Base-by-base conservation (phyloP, 1,140 invertebrate genomes). In the Diorhabda elongata region DNA sequence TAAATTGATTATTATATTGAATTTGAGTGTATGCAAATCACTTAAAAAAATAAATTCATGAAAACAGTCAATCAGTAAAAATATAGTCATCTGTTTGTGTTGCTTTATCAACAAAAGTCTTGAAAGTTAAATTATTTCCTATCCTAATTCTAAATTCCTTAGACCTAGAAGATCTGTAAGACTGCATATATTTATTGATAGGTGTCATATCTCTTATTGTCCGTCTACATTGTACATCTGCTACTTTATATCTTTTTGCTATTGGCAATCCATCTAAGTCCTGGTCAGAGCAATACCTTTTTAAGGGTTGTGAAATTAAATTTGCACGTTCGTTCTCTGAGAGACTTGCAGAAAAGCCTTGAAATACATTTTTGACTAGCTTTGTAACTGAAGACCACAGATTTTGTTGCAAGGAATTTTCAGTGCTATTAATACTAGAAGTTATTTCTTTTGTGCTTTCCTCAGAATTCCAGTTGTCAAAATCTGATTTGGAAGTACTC, bases 211-310 rank as follows among this genome's bases (percentile, higher is more conserved):
- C 41, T 61, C 75, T 65, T 26, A 77, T 75, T 4, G 75, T 65
- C 66, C 65, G 45, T 3, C 75, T 69, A 64, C 74, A 74, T 68
- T 74, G 72, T 9, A 77, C 71, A 6, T 77, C 74, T n/a, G 70
- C 73, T 43, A 75, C 66, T 73, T 77, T 77, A 69, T 75, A 72
- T n/a, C 72, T 47, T 71, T 76, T 76, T 6, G 63, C 44, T 58
- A 56, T 44, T n/a, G 71, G 70, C 2, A 41, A 63, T 42, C 68
- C 61, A 11, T 68, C 7, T 41, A 62, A 42, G 57, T 73, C 71
- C 4, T 58, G 9, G n/a, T 71, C 72, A 52, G 57, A 58, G 41
- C 62, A 42, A 42, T 71, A 64, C 26, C 69, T 71, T 65, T 73
- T 74, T 44, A 67, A 66, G n/a, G 70, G 66, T 7, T 41, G 59